phyloP scores from a whole-genome alignment of 2,888 invertebrate genomes.

The Rhorus exstirpatorius region DNA sequence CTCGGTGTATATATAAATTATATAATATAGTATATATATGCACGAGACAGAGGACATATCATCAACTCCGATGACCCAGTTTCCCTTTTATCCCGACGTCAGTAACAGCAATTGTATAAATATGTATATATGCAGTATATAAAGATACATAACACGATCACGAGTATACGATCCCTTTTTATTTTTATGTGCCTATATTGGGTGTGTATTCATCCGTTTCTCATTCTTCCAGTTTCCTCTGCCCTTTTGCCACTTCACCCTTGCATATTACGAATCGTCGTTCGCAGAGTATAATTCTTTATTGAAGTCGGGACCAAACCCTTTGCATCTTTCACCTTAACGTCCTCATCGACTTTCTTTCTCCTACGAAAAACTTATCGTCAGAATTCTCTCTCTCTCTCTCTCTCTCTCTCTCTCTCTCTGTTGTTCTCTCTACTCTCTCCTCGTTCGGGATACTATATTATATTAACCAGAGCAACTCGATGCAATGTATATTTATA shows the following conservation, averaged over 20 bases:
- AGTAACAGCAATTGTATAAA: conserved; percentile 34
- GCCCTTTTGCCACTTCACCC: conserved; percentile 12
- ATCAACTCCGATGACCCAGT: conserved; percentile 67
- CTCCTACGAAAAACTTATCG: conserved; percentile 57
- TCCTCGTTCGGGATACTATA: not conserved
- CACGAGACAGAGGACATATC: conserved; percentile 59
- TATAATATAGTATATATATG: no score
- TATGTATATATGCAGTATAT: no score
- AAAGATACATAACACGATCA: conserved; percentile 27
- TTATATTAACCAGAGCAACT: conserved; percentile 41
- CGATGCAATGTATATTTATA: conserved; percentile 63
- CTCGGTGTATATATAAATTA: no score
- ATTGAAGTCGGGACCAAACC: conserved; percentile 65
- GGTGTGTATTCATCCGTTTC: conserved; percentile 16
- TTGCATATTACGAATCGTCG: conserved; percentile 35
- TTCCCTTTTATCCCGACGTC: conserved; percentile 58
- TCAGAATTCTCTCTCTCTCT: conserved; percentile 6
- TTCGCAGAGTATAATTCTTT: conserved; percentile 47
- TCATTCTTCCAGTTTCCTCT: conserved; percentile 23
- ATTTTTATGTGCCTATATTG: conserved; percentile 7
- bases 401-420: conserved; percentile 14
- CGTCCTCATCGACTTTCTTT: conserved; percentile 69
- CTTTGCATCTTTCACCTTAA: conserved; percentile 77
- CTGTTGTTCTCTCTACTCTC: conserved; percentile 2
- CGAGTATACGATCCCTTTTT: conserved; percentile 38